phyloP scores from a whole-genome alignment of 2,113 vertebrate genomes.

The Pomatorhinus ruficollis region DNA sequence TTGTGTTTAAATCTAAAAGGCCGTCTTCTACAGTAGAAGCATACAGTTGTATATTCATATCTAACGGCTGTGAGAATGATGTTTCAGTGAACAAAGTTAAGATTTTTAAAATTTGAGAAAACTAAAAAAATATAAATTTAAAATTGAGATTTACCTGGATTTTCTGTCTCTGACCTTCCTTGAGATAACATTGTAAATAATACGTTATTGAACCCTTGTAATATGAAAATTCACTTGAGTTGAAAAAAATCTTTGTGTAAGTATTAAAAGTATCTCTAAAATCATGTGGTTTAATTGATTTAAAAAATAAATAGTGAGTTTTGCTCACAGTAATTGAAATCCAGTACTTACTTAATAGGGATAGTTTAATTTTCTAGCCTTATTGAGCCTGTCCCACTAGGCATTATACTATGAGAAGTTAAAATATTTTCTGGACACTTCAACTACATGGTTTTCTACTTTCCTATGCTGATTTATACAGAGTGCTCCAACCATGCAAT shows the following conservation, averaged over 20 bases:
- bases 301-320: not conserved
- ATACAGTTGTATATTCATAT: not conserved
- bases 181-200: not conserved
- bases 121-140: not conserved
- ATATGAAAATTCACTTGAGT: not conserved
- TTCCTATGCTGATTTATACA: not conserved
- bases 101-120: not conserved
- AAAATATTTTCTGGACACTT: not conserved
- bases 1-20: not conserved
- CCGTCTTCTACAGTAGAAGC: not conserved
- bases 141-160: not conserved
- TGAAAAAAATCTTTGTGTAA: not conserved
- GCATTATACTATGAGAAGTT: not conserved
- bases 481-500: not conserved
- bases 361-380: not conserved
- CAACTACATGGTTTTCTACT: not conserved
- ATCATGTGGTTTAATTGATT: fast-evolving
- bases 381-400: not conserved
- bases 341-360: not conserved
- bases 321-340: not conserved
- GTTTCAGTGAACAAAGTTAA: not conserved
- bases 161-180: not conserved
- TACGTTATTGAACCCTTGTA: not conserved
- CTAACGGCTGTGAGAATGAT: not conserved
- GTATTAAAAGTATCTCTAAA: not conserved